These are phyloP conservation scores for Phrynocephalus versicolor DNA, from an alignment of 2,113 vertebrate genomes.

Conservation along the genomic window DNA sequence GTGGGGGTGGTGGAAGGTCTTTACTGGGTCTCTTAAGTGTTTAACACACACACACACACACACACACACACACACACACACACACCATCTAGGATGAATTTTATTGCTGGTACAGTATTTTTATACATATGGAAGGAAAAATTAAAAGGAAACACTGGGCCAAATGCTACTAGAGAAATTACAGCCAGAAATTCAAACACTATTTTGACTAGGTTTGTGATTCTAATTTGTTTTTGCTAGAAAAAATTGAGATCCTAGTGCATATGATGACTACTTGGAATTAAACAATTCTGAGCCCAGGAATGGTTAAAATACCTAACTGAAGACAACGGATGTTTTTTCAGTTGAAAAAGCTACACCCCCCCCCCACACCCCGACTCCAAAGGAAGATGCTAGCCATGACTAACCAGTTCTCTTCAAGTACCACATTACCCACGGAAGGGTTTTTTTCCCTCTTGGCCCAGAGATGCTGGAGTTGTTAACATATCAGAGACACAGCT, in stretches of 20 bases:
- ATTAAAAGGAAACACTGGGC: neutral
- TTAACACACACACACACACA: too few species aligned
- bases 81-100: neutral
- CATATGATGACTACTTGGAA: too few species aligned
- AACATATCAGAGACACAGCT: too few species aligned
- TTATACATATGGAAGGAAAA: neutral
- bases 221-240: neutral
- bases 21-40: neutral
- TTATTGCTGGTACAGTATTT: neutral
- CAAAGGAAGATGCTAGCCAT: too few species aligned
- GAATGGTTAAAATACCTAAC: neutral
- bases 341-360: neutral
- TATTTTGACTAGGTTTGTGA: neutral
- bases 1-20: neutral
- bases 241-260: neutral
- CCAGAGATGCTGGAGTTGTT: too few species aligned
- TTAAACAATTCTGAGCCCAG: neutral
- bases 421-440: too few species aligned
- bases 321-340: neutral
- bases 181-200: neutral
- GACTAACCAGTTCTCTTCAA: too few species aligned
- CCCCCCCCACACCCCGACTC: too few species aligned
- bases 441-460: too few species aligned
- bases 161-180: neutral
- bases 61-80: too few species aligned